Conservation (phyloP, 2,888 invertebrate species). For the Craniophora ligustri region DNA sequence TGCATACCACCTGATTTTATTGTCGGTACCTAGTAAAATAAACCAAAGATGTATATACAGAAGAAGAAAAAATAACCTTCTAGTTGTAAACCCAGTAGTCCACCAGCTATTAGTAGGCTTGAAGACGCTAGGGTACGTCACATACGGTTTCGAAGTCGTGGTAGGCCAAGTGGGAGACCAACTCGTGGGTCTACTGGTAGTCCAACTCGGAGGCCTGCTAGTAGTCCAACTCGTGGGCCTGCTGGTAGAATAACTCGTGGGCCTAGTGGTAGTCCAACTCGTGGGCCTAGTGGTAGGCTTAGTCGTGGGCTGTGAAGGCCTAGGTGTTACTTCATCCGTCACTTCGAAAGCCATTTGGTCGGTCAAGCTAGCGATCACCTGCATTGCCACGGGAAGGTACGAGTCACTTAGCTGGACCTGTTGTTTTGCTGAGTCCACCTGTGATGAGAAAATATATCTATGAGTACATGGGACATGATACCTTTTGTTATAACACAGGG, state of each 20-base stretch:
- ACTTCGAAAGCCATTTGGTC: slow-evolving; percentile 89
- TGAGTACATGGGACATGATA: background rate
- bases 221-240: slow-evolving; percentile 30
- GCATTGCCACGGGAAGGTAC: slow-evolving; percentile 91
- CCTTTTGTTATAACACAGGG: no score
- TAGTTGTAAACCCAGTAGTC: slow-evolving; percentile 65
- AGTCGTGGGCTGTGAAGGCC: slow-evolving; percentile 43
- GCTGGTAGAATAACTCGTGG: slow-evolving; percentile 18
- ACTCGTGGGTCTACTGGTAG: slow-evolving; percentile 36
- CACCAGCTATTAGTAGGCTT: slow-evolving; percentile 65
- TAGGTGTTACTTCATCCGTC: slow-evolving; percentile 72
- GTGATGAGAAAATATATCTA: slow-evolving; percentile 41
- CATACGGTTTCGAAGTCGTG: slow-evolving; percentile 57
- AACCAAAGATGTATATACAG: slow-evolving; percentile 47
- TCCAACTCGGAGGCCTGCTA: background rate
- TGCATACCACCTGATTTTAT: no score
- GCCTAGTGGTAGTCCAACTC: slow-evolving; percentile 50
- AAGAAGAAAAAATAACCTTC: slow-evolving; percentile 69
- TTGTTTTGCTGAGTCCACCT: slow-evolving; percentile 80
- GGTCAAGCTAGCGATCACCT: slow-evolving; percentile 89
- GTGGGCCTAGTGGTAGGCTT: slow-evolving; percentile 56
- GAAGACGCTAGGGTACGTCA: slow-evolving; percentile 26
- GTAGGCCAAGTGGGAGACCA: slow-evolving; percentile 61
- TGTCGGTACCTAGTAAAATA: no score
- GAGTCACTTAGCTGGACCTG: slow-evolving; percentile 88